phyloP scores from a whole-genome alignment of 2,113 vertebrate species.

The Ophiodon elongatus region DNA sequence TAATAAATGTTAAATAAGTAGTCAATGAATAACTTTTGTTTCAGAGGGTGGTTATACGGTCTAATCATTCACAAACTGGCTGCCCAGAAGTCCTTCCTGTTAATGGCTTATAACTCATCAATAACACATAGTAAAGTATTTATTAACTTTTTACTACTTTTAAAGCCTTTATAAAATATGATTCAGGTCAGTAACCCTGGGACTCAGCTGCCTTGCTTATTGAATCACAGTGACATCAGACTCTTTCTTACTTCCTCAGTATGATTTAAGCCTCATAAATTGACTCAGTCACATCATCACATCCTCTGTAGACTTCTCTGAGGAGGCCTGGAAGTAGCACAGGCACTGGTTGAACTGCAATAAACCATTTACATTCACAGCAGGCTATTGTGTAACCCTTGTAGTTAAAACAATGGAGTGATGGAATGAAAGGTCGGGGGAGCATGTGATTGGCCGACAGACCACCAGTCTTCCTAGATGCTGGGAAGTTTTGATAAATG shows the following conservation, averaged over 20 bases:
- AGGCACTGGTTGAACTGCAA: constrained; percentile 38
- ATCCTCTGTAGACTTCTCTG: constrained; percentile 56
- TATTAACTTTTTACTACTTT: not conserved
- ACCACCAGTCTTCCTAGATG: constrained; percentile 70
- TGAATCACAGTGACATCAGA: constrained; percentile 51
- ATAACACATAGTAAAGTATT: not conserved
- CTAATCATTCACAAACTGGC: not conserved
- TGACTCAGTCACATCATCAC: constrained; percentile 54
- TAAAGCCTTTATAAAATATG: not conserved
- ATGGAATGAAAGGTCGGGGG: constrained; percentile 69
- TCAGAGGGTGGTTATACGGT: not conserved
- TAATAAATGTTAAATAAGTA: not conserved
- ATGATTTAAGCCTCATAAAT: constrained; percentile 59
- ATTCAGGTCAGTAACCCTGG: not conserved
- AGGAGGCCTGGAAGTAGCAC: constrained; percentile 58
- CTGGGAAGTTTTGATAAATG: constrained; percentile 77
- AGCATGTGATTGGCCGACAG: constrained; percentile 67
- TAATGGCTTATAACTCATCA: too few relatives aligned
- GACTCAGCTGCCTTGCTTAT: constrained; percentile 22
- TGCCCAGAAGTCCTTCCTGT: not conserved
- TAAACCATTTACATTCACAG: constrained; percentile 63
- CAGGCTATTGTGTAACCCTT: constrained; percentile 65
- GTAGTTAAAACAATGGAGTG: constrained; percentile 70
- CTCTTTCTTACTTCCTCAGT: constrained; percentile 41
- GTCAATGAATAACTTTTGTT: not conserved